Conservation (phyloP, 1,140 invertebrate species). For the Samia ricini region DNA sequence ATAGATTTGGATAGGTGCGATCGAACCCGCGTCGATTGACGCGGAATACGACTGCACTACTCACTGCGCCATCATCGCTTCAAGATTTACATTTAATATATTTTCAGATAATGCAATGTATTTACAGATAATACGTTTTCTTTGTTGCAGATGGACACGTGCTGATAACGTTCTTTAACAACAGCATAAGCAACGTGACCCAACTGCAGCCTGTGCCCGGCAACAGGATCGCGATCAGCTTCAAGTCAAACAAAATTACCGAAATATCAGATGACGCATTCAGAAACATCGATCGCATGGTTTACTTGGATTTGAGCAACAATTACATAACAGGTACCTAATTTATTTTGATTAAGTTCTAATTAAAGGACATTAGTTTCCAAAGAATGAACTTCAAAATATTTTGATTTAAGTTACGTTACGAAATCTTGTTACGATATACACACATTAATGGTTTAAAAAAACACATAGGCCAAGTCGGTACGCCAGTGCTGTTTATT, state of each 20-base stretch:
- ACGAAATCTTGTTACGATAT: too few species aligned
- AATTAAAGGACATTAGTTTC: not conserved
- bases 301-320: conserved; percentile 84
- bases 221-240: conserved; percentile 56
- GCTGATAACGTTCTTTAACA: conserved; percentile 65
- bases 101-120: too few species aligned
- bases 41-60: too few species aligned
- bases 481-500: too few species aligned
- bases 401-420: not conserved
- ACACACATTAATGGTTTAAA: too few species aligned
- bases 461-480: too few species aligned
- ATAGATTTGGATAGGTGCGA: too few species aligned
- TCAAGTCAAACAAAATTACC: conserved; percentile 73
- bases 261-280: conserved; percentile 82
- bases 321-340: conserved; percentile 81
- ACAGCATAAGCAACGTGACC: conserved; percentile 61
- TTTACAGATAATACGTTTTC: too few species aligned
- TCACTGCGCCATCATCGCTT: too few species aligned
- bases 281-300: conserved; percentile 80
- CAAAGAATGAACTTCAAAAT: not conserved
- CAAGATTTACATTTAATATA: too few species aligned
- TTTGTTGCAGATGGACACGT: conserved; percentile 56
- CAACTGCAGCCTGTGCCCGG: conserved; percentile 48
- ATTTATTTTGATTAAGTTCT: not conserved
- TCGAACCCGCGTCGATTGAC: too few species aligned